Conservation (phyloP, 2,797 vertebrate genomes). For the Stomatorhinus walkeri region DNA sequence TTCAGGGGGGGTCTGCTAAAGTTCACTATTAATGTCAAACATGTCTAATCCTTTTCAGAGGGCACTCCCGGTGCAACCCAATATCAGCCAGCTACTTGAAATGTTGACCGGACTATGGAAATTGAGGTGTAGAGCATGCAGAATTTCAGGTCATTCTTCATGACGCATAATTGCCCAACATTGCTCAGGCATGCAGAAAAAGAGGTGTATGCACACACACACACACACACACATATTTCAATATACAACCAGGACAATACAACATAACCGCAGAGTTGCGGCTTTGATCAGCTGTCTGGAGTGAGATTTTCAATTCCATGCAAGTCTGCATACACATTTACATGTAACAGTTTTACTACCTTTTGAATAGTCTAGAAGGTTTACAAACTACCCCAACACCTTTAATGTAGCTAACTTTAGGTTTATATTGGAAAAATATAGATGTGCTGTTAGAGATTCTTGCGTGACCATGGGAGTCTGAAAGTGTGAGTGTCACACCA, state of each 20-base stretch:
- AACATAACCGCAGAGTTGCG: not conserved
- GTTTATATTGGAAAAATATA: not conserved
- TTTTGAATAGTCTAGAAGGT: not conserved
- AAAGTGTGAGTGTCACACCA: not conserved
- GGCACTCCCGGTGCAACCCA: slow-evolving; percentile 25
- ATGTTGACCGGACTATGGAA: slow-evolving; percentile 44
- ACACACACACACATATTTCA: not conserved
- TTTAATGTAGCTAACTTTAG: not conserved
- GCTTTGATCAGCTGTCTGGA: not conserved
- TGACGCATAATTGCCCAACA: not conserved
- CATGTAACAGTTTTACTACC: not conserved
- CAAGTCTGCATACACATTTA: not conserved
- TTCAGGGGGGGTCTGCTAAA: slow-evolving; percentile 29
- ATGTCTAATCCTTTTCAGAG: slow-evolving; percentile 34
- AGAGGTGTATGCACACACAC: not conserved
- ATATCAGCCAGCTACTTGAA: slow-evolving; percentile 38
- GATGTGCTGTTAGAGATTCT: not conserved
- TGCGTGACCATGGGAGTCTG: not conserved
- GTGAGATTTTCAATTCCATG: not conserved
- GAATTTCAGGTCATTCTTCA: not conserved
- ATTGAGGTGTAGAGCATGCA: slow-evolving; percentile 25
- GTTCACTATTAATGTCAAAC: slow-evolving; percentile 35
- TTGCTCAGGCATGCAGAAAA: not conserved
- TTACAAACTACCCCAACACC: not conserved
- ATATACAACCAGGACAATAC: not conserved